phyloP scores from a whole-genome alignment of 2,797 vertebrate genomes.

The Brachymystax lenok region DNA sequence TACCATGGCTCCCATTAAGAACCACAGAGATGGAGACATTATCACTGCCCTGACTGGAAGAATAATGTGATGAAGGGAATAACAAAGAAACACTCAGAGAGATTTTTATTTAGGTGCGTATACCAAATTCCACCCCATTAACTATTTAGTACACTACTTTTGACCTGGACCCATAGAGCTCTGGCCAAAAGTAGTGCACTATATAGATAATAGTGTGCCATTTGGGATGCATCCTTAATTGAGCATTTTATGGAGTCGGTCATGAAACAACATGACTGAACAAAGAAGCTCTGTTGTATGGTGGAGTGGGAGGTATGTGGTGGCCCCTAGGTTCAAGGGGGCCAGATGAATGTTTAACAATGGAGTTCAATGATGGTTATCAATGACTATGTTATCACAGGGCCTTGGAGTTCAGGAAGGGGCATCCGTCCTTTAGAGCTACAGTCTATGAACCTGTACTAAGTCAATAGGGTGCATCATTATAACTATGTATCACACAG shows the following conservation, averaged over 20 bases:
- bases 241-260: neutral
- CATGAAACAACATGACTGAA: neutral
- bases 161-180: neutral
- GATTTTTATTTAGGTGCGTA: neutral
- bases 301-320: neutral
- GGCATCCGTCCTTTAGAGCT: neutral
- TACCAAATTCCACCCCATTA: neutral
- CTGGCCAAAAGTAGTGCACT: neutral
- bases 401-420: neutral
- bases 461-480: neutral
- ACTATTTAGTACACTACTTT: neutral
- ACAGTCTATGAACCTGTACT: slow-evolving; percentile 2
- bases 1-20: too few relatives aligned
- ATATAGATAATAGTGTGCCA: neutral
- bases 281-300: neutral
- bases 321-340: too few relatives aligned
- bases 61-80: too few relatives aligned
- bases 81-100: too few relatives aligned
- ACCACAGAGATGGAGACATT: too few relatives aligned
- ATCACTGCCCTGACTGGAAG: too few relatives aligned
- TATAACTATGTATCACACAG: neutral
- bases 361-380: neutral
- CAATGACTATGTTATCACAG: neutral
- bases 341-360: neutral
- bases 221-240: neutral